Base-by-base conservation (phyloP, 2,888 invertebrate genomes). In the Nymphalis polychloros region DNA sequence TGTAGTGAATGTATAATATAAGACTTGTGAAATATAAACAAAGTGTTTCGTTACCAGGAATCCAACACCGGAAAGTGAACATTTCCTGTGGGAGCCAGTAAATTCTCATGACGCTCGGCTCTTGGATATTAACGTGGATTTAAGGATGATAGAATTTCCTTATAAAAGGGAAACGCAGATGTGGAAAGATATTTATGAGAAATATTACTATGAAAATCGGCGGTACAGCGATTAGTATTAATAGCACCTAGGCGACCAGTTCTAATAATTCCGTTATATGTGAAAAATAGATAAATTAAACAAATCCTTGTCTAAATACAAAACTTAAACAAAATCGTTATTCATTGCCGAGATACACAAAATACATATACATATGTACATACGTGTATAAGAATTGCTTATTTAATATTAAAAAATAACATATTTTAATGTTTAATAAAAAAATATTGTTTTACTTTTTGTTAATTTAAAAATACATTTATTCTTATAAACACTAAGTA, bases 131-230 rank as follows among this genome's bases (percentile, higher is more conserved):
- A 78, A 77, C n/a, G 69, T 75, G 0, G 82, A 86, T 41, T 57
- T 82, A 62, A 76, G 73, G 62, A 89, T 91, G 89, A 75, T 71
- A 31, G 82, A 82, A 46, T 86, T 83, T 71, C 87, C 89, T 0
- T 76, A 83, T 72, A 64, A 72, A 0, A 75, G 67, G 20, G 71
- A 78, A 0, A 68, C 74, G 16, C 76, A 77, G 23, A 74, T 86
- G 77, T 92, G 92, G 92, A 84, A 88, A 63, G 84, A 86, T 20
- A 78, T 91, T 50, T 92, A 89, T 73, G 85, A 90, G n/a, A 87
- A 85, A 72, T 86, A 84, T 72, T 89, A 89, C 71, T 87, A 86
- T 68, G 75, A 75, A 19, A 81, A 80, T 63, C 79, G 81, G 59
- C 70, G 75, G 17, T 53, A 19, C 20, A 47, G 41, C 64, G 41